phyloP scores from a whole-genome alignment of 1,140 invertebrate genomes.

The Drosophila murphyi region DNA sequence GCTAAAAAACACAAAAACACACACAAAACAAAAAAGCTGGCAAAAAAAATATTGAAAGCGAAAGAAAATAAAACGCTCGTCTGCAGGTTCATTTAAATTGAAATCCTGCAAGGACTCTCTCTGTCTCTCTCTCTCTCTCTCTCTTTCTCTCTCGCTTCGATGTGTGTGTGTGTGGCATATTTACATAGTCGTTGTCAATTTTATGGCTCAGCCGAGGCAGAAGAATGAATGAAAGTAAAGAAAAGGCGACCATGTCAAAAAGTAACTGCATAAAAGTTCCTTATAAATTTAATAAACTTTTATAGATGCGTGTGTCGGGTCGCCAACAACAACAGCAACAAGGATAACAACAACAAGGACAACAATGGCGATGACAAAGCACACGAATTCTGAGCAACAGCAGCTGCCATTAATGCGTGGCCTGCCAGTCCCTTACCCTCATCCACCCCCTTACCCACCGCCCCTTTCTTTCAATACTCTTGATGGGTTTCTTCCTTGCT shows the following conservation, averaged over 20 bases:
- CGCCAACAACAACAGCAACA: background rate
- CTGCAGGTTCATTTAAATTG: conserved; percentile 81
- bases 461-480: conserved; percentile 59
- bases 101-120: conserved; percentile 54
- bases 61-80: conserved; percentile 75
- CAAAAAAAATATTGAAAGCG: conserved; percentile 74
- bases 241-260: conserved; percentile 75
- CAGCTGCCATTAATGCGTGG: conserved; percentile 78
- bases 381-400: conserved; percentile 38
- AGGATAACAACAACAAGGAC: conserved; percentile 14
- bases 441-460: background rate
- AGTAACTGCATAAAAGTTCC: conserved; percentile 82
- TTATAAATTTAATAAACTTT: conserved; percentile 84
- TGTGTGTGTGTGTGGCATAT: conserved; percentile 47
- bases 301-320: conserved; percentile 61
- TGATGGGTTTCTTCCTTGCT: conserved; percentile 35
- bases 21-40: background rate
- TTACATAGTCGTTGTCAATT: conserved; percentile 81
- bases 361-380: conserved; percentile 33
- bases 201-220: conserved; percentile 57
- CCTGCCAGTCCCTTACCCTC: conserved; percentile 33
- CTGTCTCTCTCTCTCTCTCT: background rate
- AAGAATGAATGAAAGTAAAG: conserved; percentile 34
- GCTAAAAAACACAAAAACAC: conserved; percentile 28
- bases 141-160: background rate